Conservation (phyloP, 2,888 invertebrate genomes). For the Cephus pygmeus region DNA sequence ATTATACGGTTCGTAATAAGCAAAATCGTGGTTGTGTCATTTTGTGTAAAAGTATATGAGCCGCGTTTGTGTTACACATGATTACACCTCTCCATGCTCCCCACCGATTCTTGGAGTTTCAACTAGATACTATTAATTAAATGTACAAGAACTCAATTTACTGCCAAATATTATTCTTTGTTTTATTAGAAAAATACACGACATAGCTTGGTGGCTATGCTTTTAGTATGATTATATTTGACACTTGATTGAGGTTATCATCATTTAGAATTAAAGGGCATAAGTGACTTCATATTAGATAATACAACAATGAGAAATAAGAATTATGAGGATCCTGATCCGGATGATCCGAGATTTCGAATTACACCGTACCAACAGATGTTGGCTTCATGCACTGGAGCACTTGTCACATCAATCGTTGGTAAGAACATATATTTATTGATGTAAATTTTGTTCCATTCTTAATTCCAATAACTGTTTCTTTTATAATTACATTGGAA, state of each 20-base stretch:
- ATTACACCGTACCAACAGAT: conserved; percentile 86
- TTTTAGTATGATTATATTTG: not conserved
- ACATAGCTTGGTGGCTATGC: not conserved
- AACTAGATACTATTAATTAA: not conserved
- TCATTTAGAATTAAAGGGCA: not conserved
- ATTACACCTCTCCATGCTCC: not conserved
- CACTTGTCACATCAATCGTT: conserved; percentile 87
- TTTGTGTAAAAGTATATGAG: not conserved
- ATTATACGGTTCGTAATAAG: not conserved
- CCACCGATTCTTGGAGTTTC: not conserved
- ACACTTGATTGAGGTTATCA: not conserved
- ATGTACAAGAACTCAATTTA: not conserved
- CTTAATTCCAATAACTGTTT: not conserved
- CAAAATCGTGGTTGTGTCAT: not conserved
- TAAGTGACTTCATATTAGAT: not conserved
- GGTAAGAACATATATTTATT: conserved; percentile 68
- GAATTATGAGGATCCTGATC: conserved; percentile 46
- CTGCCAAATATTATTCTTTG: not conserved
- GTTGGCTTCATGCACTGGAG: conserved; percentile 88
- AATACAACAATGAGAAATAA: not conserved
- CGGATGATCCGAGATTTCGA: conserved; percentile 81
- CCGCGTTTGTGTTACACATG: not conserved
- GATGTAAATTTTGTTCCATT: conserved; percentile 7
- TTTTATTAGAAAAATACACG: not conserved
- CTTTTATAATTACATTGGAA: not conserved